Base-by-base conservation (phyloP, 2,113 vertebrate genomes). In the Syngnathoides biaculeatus region DNA sequence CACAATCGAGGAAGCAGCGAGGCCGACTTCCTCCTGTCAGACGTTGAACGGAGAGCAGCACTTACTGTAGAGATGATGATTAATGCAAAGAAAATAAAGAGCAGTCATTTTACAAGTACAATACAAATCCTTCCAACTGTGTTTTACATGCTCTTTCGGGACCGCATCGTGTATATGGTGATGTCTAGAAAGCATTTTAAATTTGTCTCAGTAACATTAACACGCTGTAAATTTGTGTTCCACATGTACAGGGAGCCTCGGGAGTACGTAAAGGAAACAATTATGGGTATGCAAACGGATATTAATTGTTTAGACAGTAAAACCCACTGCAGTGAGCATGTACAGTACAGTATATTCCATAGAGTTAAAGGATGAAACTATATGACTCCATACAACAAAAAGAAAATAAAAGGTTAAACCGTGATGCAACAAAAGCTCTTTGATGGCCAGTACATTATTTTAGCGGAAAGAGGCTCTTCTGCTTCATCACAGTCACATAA, bases 1-100 rank as follows among this genome's bases (percentile, higher is more conserved):
- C 59, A 79, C 77, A 87, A 83, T 62, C 39, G 19, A 67, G 26
- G 58, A 75, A 53, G 65, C 66, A 81, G 39, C 71, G 71, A 78
- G 57, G 84, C 65, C 62, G 48, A 86, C 83, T 84, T 86, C 87
- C 77, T 78, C 47, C 15, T 35, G 35, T 55, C 53, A 10, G n/a
- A 26, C 68, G n/a, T 77, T 61, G 61, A 73, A 67, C 30, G 65
- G 60, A 78, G 69, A 69, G 45, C 65, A 64, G 42, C 52, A 69
- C 55, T 61, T 42, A 53, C 40, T 55, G 56, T 22, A 47, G 43
- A 74, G 68, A 53, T 70, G 58, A 50, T 40, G 30, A 58, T 63
- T 45, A 20, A 15, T 20, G 26, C 42, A 48, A 30, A 47, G 13
- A 45, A 45, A 4, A 35, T 4, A 15, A 59, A 30, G 26, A 17